Evolutionary conservation across 2,888 invertebrate species (phyloP).

Genomic region (Rugalucina vietnamica): DNA sequence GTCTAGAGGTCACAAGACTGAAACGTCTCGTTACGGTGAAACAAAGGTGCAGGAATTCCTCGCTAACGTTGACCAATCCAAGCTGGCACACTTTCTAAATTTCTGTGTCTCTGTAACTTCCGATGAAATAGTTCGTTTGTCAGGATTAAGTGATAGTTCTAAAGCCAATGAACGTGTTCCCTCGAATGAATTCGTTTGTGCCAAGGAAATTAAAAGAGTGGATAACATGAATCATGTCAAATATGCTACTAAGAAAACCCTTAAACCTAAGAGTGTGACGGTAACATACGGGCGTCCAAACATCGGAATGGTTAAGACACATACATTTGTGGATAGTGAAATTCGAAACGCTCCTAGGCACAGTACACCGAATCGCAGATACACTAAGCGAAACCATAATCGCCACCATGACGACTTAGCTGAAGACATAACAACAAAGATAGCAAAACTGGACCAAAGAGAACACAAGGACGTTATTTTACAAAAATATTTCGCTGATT

Average conservation of each 20-base stretch:
- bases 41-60: slow-evolving; percentile 51
- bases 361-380: not conserved
- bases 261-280: slow-evolving; percentile 24
- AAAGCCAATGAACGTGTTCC: slow-evolving; percentile 11
- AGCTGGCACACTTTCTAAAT: slow-evolving; percentile 23
- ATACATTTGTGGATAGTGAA: not conserved
- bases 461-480: slow-evolving; percentile 58
- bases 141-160: not conserved
- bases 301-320: not conserved
- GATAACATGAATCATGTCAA: slow-evolving; percentile 51
- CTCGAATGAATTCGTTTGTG: not conserved
- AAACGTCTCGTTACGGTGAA: slow-evolving; percentile 34
- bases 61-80: slow-evolving; percentile 22
- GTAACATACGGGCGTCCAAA: not conserved
- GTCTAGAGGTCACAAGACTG: slow-evolving; percentile 42
- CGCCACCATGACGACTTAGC: slow-evolving; percentile 48
- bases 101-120: slow-evolving; percentile 36
- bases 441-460: slow-evolving; percentile 46
- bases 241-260: slow-evolving; percentile 51
- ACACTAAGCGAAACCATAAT: not conserved
- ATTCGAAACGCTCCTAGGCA: not conserved
- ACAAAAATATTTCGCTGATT: slow-evolving; percentile 57
- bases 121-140: slow-evolving; percentile 32
- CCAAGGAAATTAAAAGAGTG: not conserved
- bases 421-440: slow-evolving; percentile 38